Evolutionary conservation across 2,888 invertebrate species (phyloP).

Genomic region (Pantelozetes paolii): DNA sequence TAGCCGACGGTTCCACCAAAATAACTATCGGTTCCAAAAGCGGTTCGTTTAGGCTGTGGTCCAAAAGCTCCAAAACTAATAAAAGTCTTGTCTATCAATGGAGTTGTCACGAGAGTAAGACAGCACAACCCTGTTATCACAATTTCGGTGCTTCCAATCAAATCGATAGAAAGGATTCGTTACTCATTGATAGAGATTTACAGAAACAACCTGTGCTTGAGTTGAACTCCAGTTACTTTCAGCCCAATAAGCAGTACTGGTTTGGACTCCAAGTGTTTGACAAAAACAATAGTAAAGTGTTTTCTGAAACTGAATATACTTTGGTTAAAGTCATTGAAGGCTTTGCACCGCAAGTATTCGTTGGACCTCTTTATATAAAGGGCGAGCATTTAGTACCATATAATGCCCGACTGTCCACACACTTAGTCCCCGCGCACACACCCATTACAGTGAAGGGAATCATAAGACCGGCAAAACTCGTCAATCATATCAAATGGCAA

Average conservation of each 20-base stretch:
- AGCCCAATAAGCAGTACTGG: constrained; percentile 44
- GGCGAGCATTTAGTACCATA: constrained; percentile 40
- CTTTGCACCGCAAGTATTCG: constrained; percentile 46
- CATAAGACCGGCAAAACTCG: constrained; percentile 4
- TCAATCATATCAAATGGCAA: constrained; percentile 46
- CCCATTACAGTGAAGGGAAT: constrained; percentile 33
- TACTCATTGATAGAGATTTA: constrained; percentile 36
- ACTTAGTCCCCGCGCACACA: constrained; percentile 41
- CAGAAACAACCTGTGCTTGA: constrained; percentile 21
- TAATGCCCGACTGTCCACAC: constrained; percentile 37
- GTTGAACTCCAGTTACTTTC: constrained; percentile 33
- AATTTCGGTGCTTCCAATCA: constrained; percentile 37
- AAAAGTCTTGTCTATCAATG: constrained; percentile 45
- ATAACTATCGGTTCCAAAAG: constrained; percentile 41
- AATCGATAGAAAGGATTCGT: constrained; percentile 17
- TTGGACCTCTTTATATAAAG: constrained; percentile 41
- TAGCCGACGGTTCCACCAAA: constrained; percentile 38
- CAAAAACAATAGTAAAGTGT: constrained; percentile 44
- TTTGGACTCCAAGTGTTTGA: constrained; percentile 47
- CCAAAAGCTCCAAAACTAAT: constrained; percentile 34
- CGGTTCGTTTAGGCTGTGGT: constrained; percentile 34
- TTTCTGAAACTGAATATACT: constrained; percentile 44
- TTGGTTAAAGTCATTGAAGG: constrained; percentile 44
- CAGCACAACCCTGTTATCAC: constrained; percentile 40
- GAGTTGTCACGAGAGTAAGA: constrained; percentile 46